Evolutionary conservation across 1,140 invertebrate species (phyloP).

Genomic region (Dendrolimus kikuchii): DNA sequence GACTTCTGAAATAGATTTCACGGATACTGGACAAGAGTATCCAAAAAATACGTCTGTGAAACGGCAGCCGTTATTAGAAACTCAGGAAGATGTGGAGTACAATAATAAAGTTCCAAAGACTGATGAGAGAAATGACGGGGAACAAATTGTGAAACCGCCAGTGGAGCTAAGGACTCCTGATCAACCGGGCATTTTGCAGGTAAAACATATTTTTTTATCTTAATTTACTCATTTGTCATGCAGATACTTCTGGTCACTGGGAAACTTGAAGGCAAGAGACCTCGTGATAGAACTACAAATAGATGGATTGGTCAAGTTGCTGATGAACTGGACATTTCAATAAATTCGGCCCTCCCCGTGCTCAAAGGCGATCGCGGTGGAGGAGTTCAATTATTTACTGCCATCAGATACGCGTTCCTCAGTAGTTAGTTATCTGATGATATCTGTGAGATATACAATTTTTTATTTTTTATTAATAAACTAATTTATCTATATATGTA

Average conservation of each 20-base stretch:
- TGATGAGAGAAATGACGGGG: constrained; percentile 37
- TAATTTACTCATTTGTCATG: not conserved
- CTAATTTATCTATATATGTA: too few species aligned
- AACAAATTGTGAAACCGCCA: constrained; percentile 25
- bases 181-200: constrained; percentile 60
- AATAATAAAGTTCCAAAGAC: constrained; percentile 65
- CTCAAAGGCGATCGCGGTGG: too few species aligned
- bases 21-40: constrained; percentile 60
- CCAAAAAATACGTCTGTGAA: constrained; percentile 41
- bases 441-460: too few species aligned
- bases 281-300: too few species aligned
- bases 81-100: constrained; percentile 49
- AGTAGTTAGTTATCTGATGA: too few species aligned
- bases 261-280: too few species aligned
- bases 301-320: too few species aligned
- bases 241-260: not conserved
- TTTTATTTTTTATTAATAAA: too few species aligned
- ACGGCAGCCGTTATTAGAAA: constrained; percentile 48
- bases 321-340: too few species aligned
- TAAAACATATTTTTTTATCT: constrained; percentile 14
- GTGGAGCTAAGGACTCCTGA: constrained; percentile 32
- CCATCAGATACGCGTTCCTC: too few species aligned
- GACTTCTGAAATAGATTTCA: constrained; percentile 49
- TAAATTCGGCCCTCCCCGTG: too few species aligned
- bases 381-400: too few species aligned